Conservation (phyloP, 2,888 invertebrate genomes). For the Heliconius aoede region DNA sequence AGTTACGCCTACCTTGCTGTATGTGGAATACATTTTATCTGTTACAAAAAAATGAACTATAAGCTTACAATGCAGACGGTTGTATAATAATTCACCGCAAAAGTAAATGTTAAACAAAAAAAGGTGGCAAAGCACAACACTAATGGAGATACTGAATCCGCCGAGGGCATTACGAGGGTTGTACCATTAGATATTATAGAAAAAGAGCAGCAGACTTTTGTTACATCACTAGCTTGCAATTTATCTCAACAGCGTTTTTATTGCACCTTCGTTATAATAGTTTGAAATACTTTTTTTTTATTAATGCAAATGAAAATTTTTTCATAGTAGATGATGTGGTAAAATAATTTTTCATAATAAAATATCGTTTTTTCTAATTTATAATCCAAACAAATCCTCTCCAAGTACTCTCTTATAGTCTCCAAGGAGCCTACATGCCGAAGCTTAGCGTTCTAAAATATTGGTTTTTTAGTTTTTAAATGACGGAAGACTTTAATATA, state of each 20-base stretch:
- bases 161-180: slow-evolving; percentile 57
- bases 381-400: too few relatives aligned
- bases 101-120: slow-evolving; percentile 12
- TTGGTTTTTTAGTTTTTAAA: too few relatives aligned
- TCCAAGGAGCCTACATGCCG: too few relatives aligned
- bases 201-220: slow-evolving; percentile 37
- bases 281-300: background rate
- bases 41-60: background rate
- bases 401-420: too few relatives aligned
- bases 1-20: too few relatives aligned
- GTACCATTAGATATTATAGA: slow-evolving; percentile 49
- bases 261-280: background rate
- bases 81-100: slow-evolving; percentile 34
- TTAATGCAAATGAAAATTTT: background rate
- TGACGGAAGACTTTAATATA: too few relatives aligned
- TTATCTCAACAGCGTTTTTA: slow-evolving; percentile 11
- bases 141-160: slow-evolving; percentile 53
- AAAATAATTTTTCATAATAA: too few relatives aligned
- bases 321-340: background rate
- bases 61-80: background rate
- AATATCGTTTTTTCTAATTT: too few relatives aligned
- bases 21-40: too few relatives aligned
- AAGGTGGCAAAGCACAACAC: slow-evolving; percentile 18
- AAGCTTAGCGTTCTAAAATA: too few relatives aligned
- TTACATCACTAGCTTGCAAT: slow-evolving; percentile 33